Base-by-base conservation (phyloP, 2,888 invertebrate genomes). In the Oligia latruncula region DNA sequence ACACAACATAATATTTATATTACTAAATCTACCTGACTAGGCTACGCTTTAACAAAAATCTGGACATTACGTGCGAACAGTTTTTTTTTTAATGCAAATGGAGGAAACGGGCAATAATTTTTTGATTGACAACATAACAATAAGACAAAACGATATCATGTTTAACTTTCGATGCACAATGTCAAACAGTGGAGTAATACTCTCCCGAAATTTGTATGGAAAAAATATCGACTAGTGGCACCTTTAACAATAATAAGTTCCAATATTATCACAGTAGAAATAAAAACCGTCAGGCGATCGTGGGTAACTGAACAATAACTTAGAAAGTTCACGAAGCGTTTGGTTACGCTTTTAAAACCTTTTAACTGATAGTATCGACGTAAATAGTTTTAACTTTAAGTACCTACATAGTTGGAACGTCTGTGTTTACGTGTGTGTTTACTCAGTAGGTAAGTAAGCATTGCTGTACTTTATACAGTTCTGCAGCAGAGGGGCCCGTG, bases 331-430 rank as follows among this genome's bases (percentile, higher is more conserved):
- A 86, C 83, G 82, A 86, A 90, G 83, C 78, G 80, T 88, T 88
- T 83, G 81, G 84, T 80, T 77, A 81, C 84, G 87, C 84, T 90
- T 90, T 89, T 86, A 91, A 92, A 91, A 89, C 90, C 87, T 91
- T 91, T 90, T 86, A 85, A 84, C 86, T 87, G 92, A 92, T 92
- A 90, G 72, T 80, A 91, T 91, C 91, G 88, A 85, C 78, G 77
- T 79, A 84, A 90, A 88, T 81, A 87, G 80, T 81, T 80, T 76
- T 70, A 72, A 72, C 17, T 77, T 80, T 72, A 81, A 71, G 78
- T 71, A 76, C 29, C 29, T 60, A 67, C 52, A 58, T 43, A 52
- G 79, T 65, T 78, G 55, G 70, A 66, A 74, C 80, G 55, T 60
- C 29, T 43, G 72, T 68, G 46, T 43, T 46, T 55, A 79, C 23